Conservation (phyloP, 2,888 invertebrate genomes). For the Tortricodes alternella region DNA sequence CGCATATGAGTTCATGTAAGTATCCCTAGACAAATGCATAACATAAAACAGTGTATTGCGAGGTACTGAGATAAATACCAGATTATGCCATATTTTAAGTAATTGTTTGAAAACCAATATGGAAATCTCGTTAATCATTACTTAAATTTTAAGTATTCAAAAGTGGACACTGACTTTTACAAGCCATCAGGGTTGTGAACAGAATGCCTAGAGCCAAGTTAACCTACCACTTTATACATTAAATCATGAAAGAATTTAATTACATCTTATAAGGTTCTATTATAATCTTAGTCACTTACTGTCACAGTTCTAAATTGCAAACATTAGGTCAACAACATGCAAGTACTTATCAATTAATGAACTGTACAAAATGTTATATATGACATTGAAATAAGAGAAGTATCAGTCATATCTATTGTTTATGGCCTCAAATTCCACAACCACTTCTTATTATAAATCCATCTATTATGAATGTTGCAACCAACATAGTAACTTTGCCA, state of each 20-base stretch:
- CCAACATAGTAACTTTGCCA: constrained; percentile 31
- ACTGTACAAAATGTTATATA: constrained; percentile 44
- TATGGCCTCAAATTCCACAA: constrained; percentile 68
- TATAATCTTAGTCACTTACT: constrained; percentile 41
- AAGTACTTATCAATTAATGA: constrained; percentile 40
- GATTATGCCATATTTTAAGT: neutral
- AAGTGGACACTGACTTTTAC: constrained; percentile 57
- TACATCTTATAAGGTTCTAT: constrained; percentile 51
- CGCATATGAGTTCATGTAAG: too few species aligned
- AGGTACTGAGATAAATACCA: constrained; percentile 46
- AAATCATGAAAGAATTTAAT: constrained; percentile 52
- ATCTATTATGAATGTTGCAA: constrained; percentile 51
- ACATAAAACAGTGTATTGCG: constrained; percentile 42
- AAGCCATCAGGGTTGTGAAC: constrained; percentile 58
- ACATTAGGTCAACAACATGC: constrained; percentile 39
- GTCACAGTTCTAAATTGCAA: constrained; percentile 36
- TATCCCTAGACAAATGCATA: constrained; percentile 30
- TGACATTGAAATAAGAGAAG: constrained; percentile 38
- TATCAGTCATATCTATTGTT: constrained; percentile 60
- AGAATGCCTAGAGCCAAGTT: constrained; percentile 66
- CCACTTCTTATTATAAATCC: constrained; percentile 57
- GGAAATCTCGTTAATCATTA: constrained; percentile 37
- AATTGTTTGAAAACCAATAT: constrained; percentile 6
- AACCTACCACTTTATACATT: constrained; percentile 54
- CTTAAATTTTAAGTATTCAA: constrained; percentile 34